Conservation (phyloP, 2,113 vertebrate species). For the Ctenodactylus gundi region DNA sequence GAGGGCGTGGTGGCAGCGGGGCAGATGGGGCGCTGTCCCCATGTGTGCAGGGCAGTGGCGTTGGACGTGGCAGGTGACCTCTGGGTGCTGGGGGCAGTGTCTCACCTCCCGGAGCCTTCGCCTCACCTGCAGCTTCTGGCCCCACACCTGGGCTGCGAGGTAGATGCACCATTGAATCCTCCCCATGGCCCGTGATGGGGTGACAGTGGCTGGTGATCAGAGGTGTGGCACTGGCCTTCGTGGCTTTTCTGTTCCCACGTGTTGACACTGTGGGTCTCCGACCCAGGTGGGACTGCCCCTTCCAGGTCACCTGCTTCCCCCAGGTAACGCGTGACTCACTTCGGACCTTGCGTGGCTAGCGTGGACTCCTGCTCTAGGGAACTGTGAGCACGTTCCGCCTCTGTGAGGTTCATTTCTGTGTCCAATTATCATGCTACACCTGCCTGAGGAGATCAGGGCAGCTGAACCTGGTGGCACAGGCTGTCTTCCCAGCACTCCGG, state of each 20-base stretch:
- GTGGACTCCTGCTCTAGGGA: too few relatives aligned
- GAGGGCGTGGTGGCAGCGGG: background rate
- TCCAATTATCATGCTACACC: too few relatives aligned
- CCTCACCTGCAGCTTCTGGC: background rate
- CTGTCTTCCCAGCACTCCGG: too few relatives aligned
- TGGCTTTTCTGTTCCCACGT: background rate
- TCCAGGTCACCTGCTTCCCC: rapidly evolving
- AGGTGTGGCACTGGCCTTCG: rapidly evolving
- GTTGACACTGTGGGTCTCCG: background rate
- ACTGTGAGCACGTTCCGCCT: too few relatives aligned
- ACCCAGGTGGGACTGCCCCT: too few relatives aligned
- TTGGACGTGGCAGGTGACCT: background rate
- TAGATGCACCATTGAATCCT: too few relatives aligned
- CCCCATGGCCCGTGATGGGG: rapidly evolving
- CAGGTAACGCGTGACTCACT: background rate
- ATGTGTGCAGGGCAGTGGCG: background rate
- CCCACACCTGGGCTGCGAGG: rapidly evolving
- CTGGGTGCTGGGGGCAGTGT: background rate
- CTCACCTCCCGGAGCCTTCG: background rate
- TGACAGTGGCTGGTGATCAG: rapidly evolving
- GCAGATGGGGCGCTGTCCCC: background rate
- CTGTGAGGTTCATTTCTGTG: too few relatives aligned
- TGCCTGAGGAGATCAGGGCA: too few relatives aligned
- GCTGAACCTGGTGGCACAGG: too few relatives aligned
- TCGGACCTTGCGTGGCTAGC: too few relatives aligned